Evolutionary conservation across 1,140 invertebrate genomes (phyloP), one percentile per base, ranked within the genome.

Genomic region (Drosophila sp.): DNA sequence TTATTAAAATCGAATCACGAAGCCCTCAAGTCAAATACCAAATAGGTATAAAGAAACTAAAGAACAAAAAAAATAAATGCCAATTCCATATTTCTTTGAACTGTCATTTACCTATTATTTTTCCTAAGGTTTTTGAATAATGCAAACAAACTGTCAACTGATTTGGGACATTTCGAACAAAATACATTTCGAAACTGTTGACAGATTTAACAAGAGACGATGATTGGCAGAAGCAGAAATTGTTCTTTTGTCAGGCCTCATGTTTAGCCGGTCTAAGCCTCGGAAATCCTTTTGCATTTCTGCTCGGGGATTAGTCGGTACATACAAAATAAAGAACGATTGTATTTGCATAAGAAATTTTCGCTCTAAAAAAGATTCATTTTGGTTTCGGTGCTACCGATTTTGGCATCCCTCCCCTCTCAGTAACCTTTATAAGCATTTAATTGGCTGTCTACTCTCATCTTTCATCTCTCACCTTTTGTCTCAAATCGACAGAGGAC

Each of bases 361-460:
- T 50, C 10, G 44, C 67, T 3, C 17, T 44, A 41, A 66, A 44
- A 44, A 61, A 11, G 27, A 38, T 41, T 27, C 33, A 56, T 29
- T 56, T 56, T 29, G 3, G 11, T 56, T 57, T 57, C 6, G 17
- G 17, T 33, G 56, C 32, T 33, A 57, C 7, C 8, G 44, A 27
- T 8, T 47, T 33, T 33, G 6, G 7, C 3, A 4, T 11, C 3
- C 7, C 10, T 11, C 7, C 56, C 56, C 56, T 58, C n/a, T 4
- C 23, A 17, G 44, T n/a, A 81, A 70, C 67, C 82, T 72, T 38
- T 70, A 72, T 79, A 80, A 86, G 82, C 75, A 70, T 72, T 86
- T 85, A 85, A 85, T 85, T 85, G 82, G 82, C 82, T 67, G 78
- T 79, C 82, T 80, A 67, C 47, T 66, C 57, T 73, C 61, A 72